Evolutionary conservation across 1,140 invertebrate genomes (phyloP), one percentile per base, ranked within the genome.

Genomic region (Trichoplusia ni): DNA sequence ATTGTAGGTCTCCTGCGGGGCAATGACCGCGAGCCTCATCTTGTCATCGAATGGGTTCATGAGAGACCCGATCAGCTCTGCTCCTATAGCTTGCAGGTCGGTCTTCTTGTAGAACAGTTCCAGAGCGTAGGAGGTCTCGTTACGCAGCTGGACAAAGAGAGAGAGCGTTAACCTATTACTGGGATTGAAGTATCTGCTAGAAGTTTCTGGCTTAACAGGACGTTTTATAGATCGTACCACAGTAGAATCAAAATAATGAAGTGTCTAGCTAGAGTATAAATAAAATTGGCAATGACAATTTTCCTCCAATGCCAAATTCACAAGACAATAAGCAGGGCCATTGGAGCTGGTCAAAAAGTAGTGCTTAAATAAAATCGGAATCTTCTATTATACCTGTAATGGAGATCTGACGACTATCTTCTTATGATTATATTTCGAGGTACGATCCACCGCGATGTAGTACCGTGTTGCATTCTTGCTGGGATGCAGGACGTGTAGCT

Each of bases 1-100:
- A 71, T 94, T 93, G 77, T 94, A 96, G 0, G 92, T 92, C 65
- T 95, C 93, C 66, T 95, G 93, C 1, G 95, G 93, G 70, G 95
- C 94, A 7, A 97, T 84, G 13, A 95, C 94, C 1, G 93, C 91
- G 53, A 97, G 92, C 58, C 94, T 92, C 84, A 95, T 93, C 37
- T 94, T 94, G 19, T 95, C 94, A 68, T 95, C 93, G 83, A 96
- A 96, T 0, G 95, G 95, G 89, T 96, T 96, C 9, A 92, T 92
- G 8, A 94, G 90, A 54, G 95, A 92, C 3, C 94, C 94, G 7
- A 94, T 92, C 2, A 92, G 84, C 16, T 92, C 92, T 1, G 93
- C 81, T 35, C 93, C 92, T 4, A 94, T 77, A 61, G 94, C 91
- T 84, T 95, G 93, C 14, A 95, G 81, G 18, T 94, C 92, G 6